A percentile compares a stretch with the other conserved stretches of the same genome.
These are phyloP conservation scores for Callorhinus ursinus DNA, from an alignment of 2,113 vertebrate species.

Conservation along the genomic window DNA sequence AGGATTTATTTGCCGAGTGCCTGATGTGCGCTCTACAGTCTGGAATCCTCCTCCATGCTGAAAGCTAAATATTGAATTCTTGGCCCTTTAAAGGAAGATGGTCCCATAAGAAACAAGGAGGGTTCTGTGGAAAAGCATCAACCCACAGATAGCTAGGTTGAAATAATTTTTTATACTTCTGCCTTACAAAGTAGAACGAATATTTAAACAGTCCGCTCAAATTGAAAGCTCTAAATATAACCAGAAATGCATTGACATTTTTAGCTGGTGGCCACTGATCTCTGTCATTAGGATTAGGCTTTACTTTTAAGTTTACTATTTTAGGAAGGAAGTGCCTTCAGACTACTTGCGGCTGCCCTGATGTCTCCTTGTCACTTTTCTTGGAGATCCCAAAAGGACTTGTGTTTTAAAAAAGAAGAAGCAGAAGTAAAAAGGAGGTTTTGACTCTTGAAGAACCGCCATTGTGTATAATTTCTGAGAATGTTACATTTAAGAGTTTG, in stretches of 20 bases:
- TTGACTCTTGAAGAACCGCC: conserved; percentile 14
- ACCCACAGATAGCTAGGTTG: background rate
- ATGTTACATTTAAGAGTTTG: conserved; percentile 1
- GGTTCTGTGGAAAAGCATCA: conserved; percentile 36
- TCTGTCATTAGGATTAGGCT: background rate
- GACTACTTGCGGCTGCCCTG: background rate
- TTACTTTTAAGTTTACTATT: background rate
- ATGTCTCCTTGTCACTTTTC: background rate
- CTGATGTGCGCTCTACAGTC: background rate
- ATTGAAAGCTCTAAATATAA: background rate
- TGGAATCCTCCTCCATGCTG: background rate
- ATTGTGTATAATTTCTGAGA: background rate
- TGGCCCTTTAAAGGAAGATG: background rate
- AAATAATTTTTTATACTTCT: background rate
- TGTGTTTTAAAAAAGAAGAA: background rate
- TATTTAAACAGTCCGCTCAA: background rate
- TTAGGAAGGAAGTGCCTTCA: background rate
- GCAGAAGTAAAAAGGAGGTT: background rate
- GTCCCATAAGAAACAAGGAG: background rate
- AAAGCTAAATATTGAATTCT: background rate
- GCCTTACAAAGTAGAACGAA: background rate
- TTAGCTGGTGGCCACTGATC: background rate
- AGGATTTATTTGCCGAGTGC: background rate
- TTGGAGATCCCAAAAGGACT: background rate
- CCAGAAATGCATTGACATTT: background rate